Conservation (phyloP, 2,113 vertebrate genomes). For the Brienomyrus brachyistius region DNA sequence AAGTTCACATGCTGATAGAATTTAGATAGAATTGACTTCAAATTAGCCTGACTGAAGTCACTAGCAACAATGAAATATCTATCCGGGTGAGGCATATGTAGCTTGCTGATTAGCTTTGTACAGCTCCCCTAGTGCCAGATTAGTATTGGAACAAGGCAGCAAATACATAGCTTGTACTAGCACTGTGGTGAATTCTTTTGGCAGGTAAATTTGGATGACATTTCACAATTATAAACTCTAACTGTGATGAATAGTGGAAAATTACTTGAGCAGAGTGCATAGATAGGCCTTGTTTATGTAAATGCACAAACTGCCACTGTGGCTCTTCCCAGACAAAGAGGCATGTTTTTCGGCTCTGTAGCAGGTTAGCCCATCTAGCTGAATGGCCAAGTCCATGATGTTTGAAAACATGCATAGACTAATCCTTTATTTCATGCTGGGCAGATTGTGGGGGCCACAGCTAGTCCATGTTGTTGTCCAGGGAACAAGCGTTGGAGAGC, state of each 20-base stretch:
- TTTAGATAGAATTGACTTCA: too few relatives aligned
- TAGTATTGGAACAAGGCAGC: not conserved
- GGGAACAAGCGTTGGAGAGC: not conserved
- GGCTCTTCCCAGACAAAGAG: not conserved
- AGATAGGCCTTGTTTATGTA: not conserved
- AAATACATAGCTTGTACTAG: not conserved
- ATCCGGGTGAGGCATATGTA: not conserved
- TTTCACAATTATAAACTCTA: not conserved
- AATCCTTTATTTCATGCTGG: not conserved
- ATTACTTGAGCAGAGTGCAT: not conserved
- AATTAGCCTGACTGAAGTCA: too few relatives aligned
- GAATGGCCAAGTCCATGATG: not conserved
- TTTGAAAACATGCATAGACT: not conserved
- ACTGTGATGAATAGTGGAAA: not conserved
- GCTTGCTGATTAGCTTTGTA: not conserved
- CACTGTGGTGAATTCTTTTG: not conserved
- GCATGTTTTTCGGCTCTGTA: not conserved
- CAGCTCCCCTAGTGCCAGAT: too few relatives aligned
- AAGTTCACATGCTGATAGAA: too few relatives aligned
- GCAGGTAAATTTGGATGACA: not conserved
- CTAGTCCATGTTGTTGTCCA: not conserved
- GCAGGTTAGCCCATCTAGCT: not conserved
- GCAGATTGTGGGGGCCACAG: not conserved
- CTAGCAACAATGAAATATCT: too few relatives aligned
- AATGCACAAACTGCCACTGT: not conserved